Percentiles rank a stretch among this genome's conserved stretches.
Conservation (phyloP, 2,113 vertebrate genomes). For the Phylloscopus whistleri region DNA sequence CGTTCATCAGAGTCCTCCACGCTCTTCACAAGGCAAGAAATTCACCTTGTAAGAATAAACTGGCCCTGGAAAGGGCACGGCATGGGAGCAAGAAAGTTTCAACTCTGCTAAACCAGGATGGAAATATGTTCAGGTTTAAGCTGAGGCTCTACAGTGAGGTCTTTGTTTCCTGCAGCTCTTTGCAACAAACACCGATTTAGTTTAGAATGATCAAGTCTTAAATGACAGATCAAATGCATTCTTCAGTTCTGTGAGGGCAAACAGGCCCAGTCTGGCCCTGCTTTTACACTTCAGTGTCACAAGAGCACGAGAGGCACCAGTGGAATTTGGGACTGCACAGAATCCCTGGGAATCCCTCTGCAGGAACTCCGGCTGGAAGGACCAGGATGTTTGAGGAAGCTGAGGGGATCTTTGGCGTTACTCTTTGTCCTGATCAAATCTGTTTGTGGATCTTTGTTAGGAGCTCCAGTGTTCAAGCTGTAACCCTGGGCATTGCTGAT, state of each 20-base stretch:
- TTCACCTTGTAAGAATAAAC: not conserved
- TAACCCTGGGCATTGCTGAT: not conserved
- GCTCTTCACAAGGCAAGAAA: not conserved
- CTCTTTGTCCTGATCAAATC: not conserved
- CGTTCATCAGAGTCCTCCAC: not conserved
- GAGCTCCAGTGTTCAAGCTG: rapidly evolving
- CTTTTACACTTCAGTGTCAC: rapidly evolving
- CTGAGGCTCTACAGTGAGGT: rapidly evolving
- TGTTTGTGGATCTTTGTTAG: not conserved
- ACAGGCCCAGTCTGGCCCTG: not conserved
- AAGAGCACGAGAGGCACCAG: too few species aligned
- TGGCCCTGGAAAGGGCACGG: not conserved
- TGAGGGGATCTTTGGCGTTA: not conserved
- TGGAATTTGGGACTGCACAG: not conserved
- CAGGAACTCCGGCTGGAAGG: not conserved
- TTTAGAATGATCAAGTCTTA: not conserved
- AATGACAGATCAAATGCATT: not conserved
- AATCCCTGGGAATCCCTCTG: not conserved
- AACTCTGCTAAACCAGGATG: not conserved
- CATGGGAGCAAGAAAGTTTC: not conserved
- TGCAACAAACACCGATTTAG: not conserved
- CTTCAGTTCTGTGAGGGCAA: not conserved
- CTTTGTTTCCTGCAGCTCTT: not conserved
- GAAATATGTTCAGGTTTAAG: not conserved
- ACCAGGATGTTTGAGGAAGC: not conserved